Evolutionary conservation across 2,888 invertebrate genomes (phyloP).

Genomic region (Mantis religiosa): DNA sequence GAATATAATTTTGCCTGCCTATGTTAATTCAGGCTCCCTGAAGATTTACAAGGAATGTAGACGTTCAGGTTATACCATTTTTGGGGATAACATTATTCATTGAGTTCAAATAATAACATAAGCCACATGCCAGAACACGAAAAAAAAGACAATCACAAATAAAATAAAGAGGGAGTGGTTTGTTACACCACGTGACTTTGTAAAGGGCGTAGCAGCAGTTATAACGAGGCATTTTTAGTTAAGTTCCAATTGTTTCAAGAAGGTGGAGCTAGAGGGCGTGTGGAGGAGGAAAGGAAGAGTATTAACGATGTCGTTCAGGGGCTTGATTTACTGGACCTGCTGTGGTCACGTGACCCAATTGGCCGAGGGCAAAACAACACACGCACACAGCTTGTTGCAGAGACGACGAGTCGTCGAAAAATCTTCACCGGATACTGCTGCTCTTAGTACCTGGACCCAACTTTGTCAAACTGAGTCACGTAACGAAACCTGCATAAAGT

Average conservation of each 20-base stretch:
- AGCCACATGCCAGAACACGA: background rate
- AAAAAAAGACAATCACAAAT: background rate
- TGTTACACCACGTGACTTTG: background rate
- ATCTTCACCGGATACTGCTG: background rate
- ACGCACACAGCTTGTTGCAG: background rate
- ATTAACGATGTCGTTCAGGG: background rate
- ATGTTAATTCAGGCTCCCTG: no score
- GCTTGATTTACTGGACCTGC: background rate
- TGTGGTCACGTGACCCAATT: background rate
- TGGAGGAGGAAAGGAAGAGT: background rate
- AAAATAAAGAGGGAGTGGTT: background rate
- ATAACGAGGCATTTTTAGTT: background rate
- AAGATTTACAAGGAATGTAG: no score
- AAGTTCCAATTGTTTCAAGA: background rate
- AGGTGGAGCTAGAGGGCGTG: background rate
- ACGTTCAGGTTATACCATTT: no score
- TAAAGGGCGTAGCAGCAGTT: background rate
- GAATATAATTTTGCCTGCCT: no score
- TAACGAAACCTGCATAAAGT: no score
- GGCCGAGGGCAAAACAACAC: background rate
- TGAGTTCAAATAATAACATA: background rate
- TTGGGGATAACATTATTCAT: background rate
- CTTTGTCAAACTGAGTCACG: no score
- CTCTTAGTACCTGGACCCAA: no score
- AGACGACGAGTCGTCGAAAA: background rate